Evolutionary conservation across 2,113 vertebrate species (phyloP).

Genomic region (Merops nubicus): DNA sequence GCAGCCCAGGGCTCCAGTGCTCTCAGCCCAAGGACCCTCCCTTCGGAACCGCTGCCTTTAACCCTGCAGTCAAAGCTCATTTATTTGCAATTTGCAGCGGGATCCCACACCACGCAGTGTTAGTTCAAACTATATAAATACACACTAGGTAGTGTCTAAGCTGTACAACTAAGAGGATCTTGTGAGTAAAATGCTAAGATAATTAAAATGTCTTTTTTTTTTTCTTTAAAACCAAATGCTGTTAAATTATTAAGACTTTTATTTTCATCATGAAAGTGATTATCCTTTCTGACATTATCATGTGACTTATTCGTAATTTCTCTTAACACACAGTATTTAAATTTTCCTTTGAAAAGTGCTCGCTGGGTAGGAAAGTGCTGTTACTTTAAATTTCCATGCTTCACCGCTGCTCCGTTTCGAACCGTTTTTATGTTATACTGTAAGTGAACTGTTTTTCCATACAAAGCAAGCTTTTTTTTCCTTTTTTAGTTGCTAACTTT

Average conservation of each 20-base stretch:
- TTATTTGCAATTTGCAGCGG: not conserved
- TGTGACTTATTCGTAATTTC: not conserved
- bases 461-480: conserved; percentile 43
- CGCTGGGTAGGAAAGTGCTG: not conserved
- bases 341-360: not conserved
- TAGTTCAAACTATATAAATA: not conserved
- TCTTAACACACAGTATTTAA: not conserved
- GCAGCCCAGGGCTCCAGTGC: not conserved
- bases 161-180: not conserved
- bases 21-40: not conserved
- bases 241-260: not conserved
- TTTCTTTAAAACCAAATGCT: not conserved
- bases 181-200: not conserved
- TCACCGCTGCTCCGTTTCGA: conserved; percentile 39
- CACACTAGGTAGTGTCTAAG: not conserved
- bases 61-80: fast-evolving
- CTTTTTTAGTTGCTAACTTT: conserved; percentile 70
- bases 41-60: not conserved
- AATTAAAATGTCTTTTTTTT: not conserved
- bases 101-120: not conserved
- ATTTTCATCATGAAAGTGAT: not conserved
- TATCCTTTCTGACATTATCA: not conserved
- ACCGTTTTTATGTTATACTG: conserved; percentile 23
- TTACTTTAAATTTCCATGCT: conserved; percentile 59
- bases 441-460: conserved; percentile 41